Base-by-base conservation (phyloP, 1,140 invertebrate species). In the Melipona quadrifasciata region DNA sequence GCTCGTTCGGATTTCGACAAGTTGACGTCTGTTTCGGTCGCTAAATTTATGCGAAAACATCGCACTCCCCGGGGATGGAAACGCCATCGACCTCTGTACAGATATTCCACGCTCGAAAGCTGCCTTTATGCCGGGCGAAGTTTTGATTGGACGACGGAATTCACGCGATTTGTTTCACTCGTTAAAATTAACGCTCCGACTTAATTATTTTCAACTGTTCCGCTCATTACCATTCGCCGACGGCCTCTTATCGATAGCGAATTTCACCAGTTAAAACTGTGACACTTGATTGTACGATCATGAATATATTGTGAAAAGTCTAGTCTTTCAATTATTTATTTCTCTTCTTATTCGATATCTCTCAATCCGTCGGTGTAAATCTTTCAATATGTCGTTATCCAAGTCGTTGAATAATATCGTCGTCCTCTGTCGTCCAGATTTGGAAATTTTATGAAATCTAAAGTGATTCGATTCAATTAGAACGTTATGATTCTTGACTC, bases 171-270 rank as follows among this genome's bases (percentile, higher is more conserved):
- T 24, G n/a, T 47, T 24, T 31, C 8, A 17, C 19, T 83, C 65
- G 74, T 83, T 51, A 75, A 65, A 83, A 70, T 76, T 57, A 77
- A 76, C 81, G 19, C 39, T 19, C 12, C 81, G 31, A 78, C 74
- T 78, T 83, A 78, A 83, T 83, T 83, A 83, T 83, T 83, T 78
- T 53, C 1, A n/a, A 2, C 64, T 6, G n/a, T 21, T 70, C 21
- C 1, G n/a, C 12, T 31, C 65, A 24, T 24, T 70, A 21, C n/a
- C n/a, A n/a, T n/a, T 3, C 8, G 24, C 3, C 55, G 64, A 53
- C 81, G 24, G 34, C 21, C 53, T n/a, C 81, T 83, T 58, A 34
- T 21, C 57, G 21, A 53, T 11, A 27, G 61, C 39, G n/a, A 58
- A 27, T 53, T n/a, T 2, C 2, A n/a, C 53, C 19, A 11, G 0